A percentile compares a stretch with the other conserved stretches of the same genome.
phyloP scores from a whole-genome alignment of 2,888 invertebrate genomes.

The Melolontha melolontha region DNA sequence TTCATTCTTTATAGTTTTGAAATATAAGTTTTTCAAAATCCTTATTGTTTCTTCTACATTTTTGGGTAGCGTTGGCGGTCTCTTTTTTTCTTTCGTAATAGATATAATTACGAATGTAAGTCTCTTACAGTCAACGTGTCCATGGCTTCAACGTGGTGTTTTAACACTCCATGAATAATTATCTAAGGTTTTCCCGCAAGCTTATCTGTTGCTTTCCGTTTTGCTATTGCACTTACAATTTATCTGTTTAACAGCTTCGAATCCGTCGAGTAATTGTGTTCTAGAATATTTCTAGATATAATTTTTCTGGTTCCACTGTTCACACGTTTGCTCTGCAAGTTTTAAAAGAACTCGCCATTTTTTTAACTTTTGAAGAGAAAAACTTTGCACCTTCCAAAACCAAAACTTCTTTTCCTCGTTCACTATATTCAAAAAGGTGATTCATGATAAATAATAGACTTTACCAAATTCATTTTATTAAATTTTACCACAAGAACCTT shows the following conservation, averaged over 20 bases:
- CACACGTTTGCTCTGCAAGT: constrained; percentile 4
- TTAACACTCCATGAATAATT: constrained; percentile 1
- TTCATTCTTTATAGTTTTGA: too few relatives aligned
- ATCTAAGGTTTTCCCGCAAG: constrained; percentile 14
- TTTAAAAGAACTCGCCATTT: not conserved
- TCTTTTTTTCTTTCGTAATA: constrained; percentile 13
- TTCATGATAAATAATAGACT: too few relatives aligned
- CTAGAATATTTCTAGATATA: constrained; percentile 9
- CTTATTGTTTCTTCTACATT: constrained; percentile 6
- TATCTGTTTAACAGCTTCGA: constrained; percentile 1
- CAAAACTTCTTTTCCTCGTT: too few relatives aligned
- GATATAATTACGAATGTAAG: not conserved
- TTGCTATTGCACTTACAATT: not conserved
- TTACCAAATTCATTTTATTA: too few relatives aligned
- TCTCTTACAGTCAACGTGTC: not conserved
- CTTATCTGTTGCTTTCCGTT: constrained; percentile 6
- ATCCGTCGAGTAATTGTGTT: constrained; percentile 3
- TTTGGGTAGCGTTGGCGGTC: constrained; percentile 2
- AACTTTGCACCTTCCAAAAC: too few relatives aligned
- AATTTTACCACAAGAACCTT: too few relatives aligned
- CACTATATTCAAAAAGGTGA: too few relatives aligned
- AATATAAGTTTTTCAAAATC: too few relatives aligned
- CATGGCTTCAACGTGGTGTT: constrained; percentile 2
- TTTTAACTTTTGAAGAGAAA: too few relatives aligned
- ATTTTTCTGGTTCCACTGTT: constrained; percentile 4